Evolutionary conservation across 1,140 invertebrate species (phyloP), one percentile per base, ranked within the genome.

Genomic region (Drosophila elegans): DNA sequence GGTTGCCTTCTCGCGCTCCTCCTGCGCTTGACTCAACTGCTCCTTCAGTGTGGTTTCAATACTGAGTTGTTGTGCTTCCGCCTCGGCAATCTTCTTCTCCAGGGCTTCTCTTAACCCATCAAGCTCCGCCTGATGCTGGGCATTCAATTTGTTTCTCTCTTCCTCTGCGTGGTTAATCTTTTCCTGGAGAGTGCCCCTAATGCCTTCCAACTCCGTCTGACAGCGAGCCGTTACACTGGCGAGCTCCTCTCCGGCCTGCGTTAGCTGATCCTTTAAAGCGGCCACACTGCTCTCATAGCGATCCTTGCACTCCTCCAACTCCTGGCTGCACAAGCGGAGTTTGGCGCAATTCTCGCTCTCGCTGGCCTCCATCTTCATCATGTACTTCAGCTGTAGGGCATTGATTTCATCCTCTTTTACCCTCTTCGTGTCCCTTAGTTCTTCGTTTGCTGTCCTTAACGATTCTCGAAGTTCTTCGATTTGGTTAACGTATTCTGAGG

Each of bases 311-410:
- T 84, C 59, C 38, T 80, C 52, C 77, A 86, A 75, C 13, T 78
- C 66, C 1, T 27, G 16, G 16, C 59, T 80, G 46, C 74, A 82
- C 5, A 46, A 69, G 2, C 46, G 68, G 4, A 89, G 38, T 25
- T 78, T 89, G 11, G 39, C 27, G 6, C 85, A 62, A 12, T 53
- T 78, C 3, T 66, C 46, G 5, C 6, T 62, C 42, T 84, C 73
- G 48, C 51, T 78, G 2, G 21, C 11, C 6, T 84, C 84, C 13
- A 89, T 48, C 21, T 89, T 80, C 2, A 53, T 32, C 39, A 80
- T 16, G 44, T 52, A 80, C 12, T 89, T 80, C 5, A 84, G 42
- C 7, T 74, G 54, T 2, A 69, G 12, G 16, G 38, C 44, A 9
- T 75, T 53, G 0, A 78, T 44, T 11, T 72, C 55, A n/a, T 68